Base-by-base conservation (phyloP, 2,113 vertebrate species). In the Tricholaema leucomelas region DNA sequence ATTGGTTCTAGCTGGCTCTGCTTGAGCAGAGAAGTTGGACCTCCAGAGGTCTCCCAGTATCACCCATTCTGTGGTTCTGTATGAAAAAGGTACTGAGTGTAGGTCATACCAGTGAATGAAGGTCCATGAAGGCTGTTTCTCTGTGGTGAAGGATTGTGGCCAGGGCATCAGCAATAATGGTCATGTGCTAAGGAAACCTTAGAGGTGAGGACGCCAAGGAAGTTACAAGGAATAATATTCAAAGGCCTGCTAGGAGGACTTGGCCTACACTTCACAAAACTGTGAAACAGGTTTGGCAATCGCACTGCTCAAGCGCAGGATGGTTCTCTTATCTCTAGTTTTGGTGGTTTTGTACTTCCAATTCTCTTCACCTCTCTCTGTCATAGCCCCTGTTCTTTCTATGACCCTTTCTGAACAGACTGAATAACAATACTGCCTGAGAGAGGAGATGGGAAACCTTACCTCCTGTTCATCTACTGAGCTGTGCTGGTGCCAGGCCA, bases 381-480 rank as follows among this genome's bases (percentile, higher is more conserved):
- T 58, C 19, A 48, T 31, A 48, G 16, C 46, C 28, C 36, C 30
- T 7, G 14, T 44, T 56, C 83, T 78, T 67, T 16, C 74, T 64
- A 2, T 81, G 54, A 75, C 42, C 19, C 46, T 79, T 90, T 87
- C 77, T 44, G 64, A 91, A 90, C 28, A 50, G 59, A 76, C 58
- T 60, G 82, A 75, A 85, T 84, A 85, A 42, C 44, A 60, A 46
- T 25, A 69, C 33, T 90, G 91, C 78, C 76, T n/a, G 55, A 73
- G 77, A 71, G 87, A 86, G 77, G 77, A 88, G 81, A 87, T 50
- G 70, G 76, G 96, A 96, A 96, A 96, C 30, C 59, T 93, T 95
- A 95, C 87, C 95, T 92, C 91, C 81, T 91, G 75, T 87, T 96
- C 96, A 97, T 96, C 96, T 96, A 93, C 93, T 89, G 81, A 79